Evolutionary conservation across 2,888 invertebrate genomes (phyloP).

Genomic region (Apoderus coryli): DNA sequence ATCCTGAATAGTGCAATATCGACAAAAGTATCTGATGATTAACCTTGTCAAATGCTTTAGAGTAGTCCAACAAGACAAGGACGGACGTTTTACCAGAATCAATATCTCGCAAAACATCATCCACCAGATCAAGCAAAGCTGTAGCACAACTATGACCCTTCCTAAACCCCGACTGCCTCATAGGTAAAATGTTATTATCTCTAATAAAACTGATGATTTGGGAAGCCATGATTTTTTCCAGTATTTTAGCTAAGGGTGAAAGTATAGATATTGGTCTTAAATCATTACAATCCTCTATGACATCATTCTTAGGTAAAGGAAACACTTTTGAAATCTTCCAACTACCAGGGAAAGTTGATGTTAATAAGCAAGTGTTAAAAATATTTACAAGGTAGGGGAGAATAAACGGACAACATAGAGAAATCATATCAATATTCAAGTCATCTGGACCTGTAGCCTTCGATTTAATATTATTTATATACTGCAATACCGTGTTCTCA

Average conservation of each 20-base stretch:
- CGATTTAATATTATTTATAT: background rate
- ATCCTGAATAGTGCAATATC: too few relatives aligned
- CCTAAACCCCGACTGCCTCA: too few relatives aligned
- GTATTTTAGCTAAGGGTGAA: background rate
- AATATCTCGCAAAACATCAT: too few relatives aligned
- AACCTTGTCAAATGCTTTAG: too few relatives aligned
- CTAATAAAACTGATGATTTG: too few relatives aligned
- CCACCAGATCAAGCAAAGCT: too few relatives aligned
- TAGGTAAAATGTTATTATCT: too few relatives aligned
- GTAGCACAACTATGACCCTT: too few relatives aligned
- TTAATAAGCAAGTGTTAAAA: background rate
- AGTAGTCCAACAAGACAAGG: too few relatives aligned
- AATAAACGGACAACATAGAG: background rate
- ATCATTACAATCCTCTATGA: background rate
- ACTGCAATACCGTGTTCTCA: background rate
- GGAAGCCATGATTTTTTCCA: background rate
- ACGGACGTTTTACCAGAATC: too few relatives aligned
- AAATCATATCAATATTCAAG: slow-evolving; percentile 1
- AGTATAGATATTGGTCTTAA: slow-evolving; percentile 1
- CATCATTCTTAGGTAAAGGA: background rate
- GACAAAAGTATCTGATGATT: too few relatives aligned
- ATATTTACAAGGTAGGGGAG: background rate
- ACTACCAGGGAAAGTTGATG: background rate
- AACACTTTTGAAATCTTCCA: background rate
- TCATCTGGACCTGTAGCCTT: background rate